Percentiles rank a stretch among this genome's conserved stretches.
Evolutionary conservation across 2,888 invertebrate species (phyloP).

Genomic region (Marronus borbonicus): DNA sequence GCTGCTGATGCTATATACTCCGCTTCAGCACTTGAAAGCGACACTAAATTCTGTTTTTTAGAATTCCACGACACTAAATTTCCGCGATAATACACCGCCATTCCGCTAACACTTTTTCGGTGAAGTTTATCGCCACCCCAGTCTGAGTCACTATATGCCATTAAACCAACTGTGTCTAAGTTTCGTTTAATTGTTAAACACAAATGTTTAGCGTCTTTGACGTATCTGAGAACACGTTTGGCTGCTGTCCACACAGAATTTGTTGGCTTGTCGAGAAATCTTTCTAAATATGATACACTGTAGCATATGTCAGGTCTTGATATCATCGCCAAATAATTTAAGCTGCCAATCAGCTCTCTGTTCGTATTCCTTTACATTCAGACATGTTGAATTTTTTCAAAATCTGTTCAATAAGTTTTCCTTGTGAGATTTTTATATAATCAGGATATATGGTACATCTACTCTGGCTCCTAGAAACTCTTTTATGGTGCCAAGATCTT

Average conservation of each 20-base stretch:
- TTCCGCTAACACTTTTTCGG: constrained; percentile 10
- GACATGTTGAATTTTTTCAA: constrained; percentile 13
- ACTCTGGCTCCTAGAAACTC: constrained; percentile 17
- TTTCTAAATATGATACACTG: constrained; percentile 15
- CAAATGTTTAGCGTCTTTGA: not conserved
- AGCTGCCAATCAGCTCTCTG: constrained; percentile 18
- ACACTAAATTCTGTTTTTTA: not conserved
- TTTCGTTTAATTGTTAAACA: constrained; percentile 15
- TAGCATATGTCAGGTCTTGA: constrained; percentile 24
- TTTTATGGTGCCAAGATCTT: constrained; percentile 17
- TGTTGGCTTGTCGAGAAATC: constrained; percentile 27
- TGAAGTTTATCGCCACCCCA: constrained; percentile 14
- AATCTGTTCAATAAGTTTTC: no score
- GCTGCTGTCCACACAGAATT: constrained; percentile 27
- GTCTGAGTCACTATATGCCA: constrained; percentile 15
- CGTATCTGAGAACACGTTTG: constrained; percentile 24
- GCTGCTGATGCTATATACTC: not conserved
- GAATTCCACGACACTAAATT: not conserved
- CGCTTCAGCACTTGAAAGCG: no score
- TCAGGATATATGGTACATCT: constrained; percentile 4
- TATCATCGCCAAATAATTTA: constrained; percentile 17
- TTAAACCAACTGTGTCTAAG: not conserved
- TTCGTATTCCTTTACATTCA: constrained; percentile 19
- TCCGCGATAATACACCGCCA: constrained; percentile 15
- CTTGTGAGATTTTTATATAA: constrained; percentile 5